phyloP scores from a whole-genome alignment of 2,113 vertebrate genomes.

The Myrmecobius fasciatus region DNA sequence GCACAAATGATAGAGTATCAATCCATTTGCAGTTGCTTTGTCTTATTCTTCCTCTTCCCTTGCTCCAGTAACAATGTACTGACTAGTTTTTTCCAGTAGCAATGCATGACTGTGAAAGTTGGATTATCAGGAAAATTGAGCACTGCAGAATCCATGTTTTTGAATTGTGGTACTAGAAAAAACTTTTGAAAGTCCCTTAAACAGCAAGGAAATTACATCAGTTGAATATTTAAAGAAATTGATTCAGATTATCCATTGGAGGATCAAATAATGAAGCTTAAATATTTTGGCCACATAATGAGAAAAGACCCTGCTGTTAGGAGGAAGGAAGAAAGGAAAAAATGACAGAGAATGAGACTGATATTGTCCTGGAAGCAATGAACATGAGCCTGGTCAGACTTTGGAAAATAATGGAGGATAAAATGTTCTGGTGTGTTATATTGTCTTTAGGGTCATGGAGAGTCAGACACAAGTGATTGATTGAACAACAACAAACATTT shows the following conservation, averaged over 20 bases:
- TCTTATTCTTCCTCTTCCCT: too few species aligned
- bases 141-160: not conserved
- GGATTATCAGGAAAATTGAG: not conserved
- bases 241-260: not conserved
- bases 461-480: not conserved
- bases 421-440: not conserved
- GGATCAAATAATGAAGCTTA: not conserved
- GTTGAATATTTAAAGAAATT: not conserved
- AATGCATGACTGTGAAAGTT: not conserved
- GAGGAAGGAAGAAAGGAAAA: not conserved
- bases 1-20: too few species aligned
- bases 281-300: not conserved
- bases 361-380: not conserved
- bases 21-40: too few species aligned
- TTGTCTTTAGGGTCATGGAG: not conserved
- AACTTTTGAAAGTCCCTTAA: not conserved
- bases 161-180: not conserved
- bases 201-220: not conserved
- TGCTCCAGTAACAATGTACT: too few species aligned
- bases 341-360: not conserved
- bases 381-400: not conserved
- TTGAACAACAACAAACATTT: not conserved
- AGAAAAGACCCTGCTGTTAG: not conserved
- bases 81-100: not conserved
- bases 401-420: not conserved